Conservation (phyloP, 1,140 invertebrate genomes). For the Epicauta chinensis region DNA sequence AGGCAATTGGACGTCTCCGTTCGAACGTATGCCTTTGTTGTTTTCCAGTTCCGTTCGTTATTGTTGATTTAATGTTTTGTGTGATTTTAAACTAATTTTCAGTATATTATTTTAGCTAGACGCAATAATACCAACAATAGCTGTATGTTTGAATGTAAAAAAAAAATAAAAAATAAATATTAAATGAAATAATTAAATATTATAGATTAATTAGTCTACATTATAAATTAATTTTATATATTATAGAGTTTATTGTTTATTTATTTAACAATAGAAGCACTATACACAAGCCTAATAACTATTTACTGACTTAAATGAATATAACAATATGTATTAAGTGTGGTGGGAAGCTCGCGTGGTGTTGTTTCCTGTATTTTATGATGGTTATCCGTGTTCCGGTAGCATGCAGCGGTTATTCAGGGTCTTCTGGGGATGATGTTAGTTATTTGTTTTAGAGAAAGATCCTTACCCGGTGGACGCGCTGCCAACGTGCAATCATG, state of each 20-base stretch:
- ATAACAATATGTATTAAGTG: not conserved
- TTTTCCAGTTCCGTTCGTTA: conserved; percentile 20
- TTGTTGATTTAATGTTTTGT: conserved; percentile 14
- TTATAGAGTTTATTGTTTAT: too few species aligned
- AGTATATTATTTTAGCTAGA: too few species aligned
- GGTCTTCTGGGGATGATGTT: conserved; percentile 1
- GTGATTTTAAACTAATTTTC: not conserved
- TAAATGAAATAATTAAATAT: too few species aligned
- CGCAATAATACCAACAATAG: too few species aligned
- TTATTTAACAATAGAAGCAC: not conserved
- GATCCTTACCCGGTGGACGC: conserved; percentile 80
- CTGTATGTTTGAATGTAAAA: too few species aligned
- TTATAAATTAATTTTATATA: too few species aligned
- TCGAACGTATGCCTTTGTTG: conserved; percentile 24
- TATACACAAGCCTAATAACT: not conserved
- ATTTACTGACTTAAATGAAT: not conserved
- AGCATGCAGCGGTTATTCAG: not conserved
- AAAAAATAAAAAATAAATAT: too few species aligned
- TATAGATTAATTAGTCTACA: too few species aligned
- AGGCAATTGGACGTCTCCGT: conserved; percentile 22
- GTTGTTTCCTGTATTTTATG: too few species aligned
- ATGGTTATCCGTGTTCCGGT: too few species aligned
- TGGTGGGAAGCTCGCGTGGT: too few species aligned
- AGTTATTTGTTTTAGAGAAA: conserved; percentile 58
- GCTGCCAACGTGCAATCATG: conserved; percentile 81